Evolutionary conservation across 2,797 vertebrate genomes (phyloP), one percentile per base, ranked within the genome.

Genomic region (Rhinogobio ventralis): DNA sequence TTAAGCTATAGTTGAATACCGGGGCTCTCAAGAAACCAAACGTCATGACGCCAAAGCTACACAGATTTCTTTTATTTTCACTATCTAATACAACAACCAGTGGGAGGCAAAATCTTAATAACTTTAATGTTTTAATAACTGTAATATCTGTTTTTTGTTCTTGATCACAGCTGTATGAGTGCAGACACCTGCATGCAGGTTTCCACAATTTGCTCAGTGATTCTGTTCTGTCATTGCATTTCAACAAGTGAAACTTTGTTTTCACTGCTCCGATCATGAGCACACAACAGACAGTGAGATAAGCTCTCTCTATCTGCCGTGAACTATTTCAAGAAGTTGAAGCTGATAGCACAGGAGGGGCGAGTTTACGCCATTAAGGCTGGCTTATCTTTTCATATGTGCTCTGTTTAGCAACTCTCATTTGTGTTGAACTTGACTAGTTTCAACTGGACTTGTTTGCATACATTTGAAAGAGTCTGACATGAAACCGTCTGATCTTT

Each of bases 291-390:
- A 83, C 82, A 8, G 62, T 23, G 42, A 86, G 89, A 90, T 89
- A 90, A 87, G 82, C 71, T 57, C 68, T 75, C 76, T 73, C 83
- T 86, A 87, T 87, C 76, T 83, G 51, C n/a, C 33, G 55, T 79
- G 75, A 87, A 88, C 84, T 86, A 82, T 88, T 87, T 88, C 85
- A 80, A 88, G 83, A 85, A 87, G 74, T 73, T 73, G 73, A 74
- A 74, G 82, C 78, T 78, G 85, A 89, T 85, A 87, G 82, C 73
- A 17, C 62, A 68, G 62, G 82, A 82, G n/a, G 84, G 81, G 74
- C 25, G 42, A 73, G 78, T 82, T 66, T 85, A 78, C 71, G 55
- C 83, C 72, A 51, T 68, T 81, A 72, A 30, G 17, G 64, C 46
- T 36, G 75, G 57, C 79, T 87, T 87, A 87, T 87, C 85, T 76